Base-by-base conservation (phyloP, 1,140 invertebrate genomes). In the Brachionus koreanus region DNA sequence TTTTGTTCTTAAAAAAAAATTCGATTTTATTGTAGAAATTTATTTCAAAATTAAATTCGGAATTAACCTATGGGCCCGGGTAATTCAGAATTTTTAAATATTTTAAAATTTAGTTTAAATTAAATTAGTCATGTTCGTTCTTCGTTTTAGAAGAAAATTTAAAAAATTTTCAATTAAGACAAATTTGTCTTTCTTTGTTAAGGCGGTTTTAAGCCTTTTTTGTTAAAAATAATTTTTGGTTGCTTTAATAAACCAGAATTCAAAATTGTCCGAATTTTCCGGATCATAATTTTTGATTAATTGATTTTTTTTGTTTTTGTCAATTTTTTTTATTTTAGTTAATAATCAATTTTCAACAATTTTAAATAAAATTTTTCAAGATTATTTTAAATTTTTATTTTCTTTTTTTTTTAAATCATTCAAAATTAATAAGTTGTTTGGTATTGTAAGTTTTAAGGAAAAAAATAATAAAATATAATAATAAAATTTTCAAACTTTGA, bases 61-160 rank as follows among this genome's bases (percentile, higher is more conserved):
- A 29, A n/a, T 65, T 65, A 42, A 39, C 65, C 35, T 16, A 69
- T 23, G 65, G 65, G 65, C 65, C 65, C 65, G 37, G 65, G 65
- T 39, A 57, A 57, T 25, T 5, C 19, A 0, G 33, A 19, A 69
- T 69, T 37, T 39, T 69, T 10, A 69, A 35, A 39, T 69, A 39
- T 39, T 63, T 63, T 39, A 69, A 57, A 16, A 39, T 69, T 39
- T 19, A 69, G 19, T 69, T 69, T 69, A 39, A 69, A 5, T 39
- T 37, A 9, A 42, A 69, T 69, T 35, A 69, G 37, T 39, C n/a
- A 37, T 37, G n/a, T 69, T 37, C 12, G n/a, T n/a, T 69, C 65
- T 39, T 69, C 65, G 35, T 69, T 69, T 39, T 69, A 69, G 65
- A 69, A 39, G 65, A 69, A 7, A 39, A 39, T 39, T 39, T 19